Evolutionary conservation across 2,888 invertebrate genomes (phyloP).

Genomic region (Lissonota sp.): DNA sequence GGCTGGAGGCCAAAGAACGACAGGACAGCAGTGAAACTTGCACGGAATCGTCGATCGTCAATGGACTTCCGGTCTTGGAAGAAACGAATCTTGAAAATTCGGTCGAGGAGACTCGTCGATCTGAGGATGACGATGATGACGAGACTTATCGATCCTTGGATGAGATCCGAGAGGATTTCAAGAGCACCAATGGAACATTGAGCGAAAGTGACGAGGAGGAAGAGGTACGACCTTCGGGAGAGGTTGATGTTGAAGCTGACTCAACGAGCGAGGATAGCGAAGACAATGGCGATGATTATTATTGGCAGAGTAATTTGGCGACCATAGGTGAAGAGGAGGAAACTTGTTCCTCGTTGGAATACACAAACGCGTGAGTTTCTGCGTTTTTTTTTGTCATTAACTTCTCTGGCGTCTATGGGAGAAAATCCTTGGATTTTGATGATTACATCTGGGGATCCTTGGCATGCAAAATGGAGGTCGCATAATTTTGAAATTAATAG

Average conservation of each 20-base stretch:
- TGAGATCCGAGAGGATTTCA: constrained; percentile 66
- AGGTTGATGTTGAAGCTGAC: constrained; percentile 83
- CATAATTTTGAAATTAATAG: too few species aligned
- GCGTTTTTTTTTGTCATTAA: neutral
- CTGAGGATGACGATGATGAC: constrained; percentile 61
- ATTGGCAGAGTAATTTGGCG: constrained; percentile 85
- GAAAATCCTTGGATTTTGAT: too few species aligned
- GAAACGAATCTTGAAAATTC: constrained; percentile 11
- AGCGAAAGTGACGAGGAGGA: constrained; percentile 60
- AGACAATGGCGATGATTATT: constrained; percentile 78
- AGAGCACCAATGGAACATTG: constrained; percentile 49
- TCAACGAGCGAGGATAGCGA: constrained; percentile 83
- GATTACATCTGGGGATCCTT: too few species aligned
- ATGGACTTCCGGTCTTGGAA: constrained; percentile 7
- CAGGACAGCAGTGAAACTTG: constrained; percentile 52
- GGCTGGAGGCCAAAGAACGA: constrained; percentile 64
- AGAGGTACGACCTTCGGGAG: constrained; percentile 40
- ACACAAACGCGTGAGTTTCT: constrained; percentile 77
- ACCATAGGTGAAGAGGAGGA: constrained; percentile 90
- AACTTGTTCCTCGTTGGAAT: constrained; percentile 78
- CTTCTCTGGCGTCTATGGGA: too few species aligned
- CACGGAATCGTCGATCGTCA: neutral
- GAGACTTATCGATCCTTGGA: constrained; percentile 71
- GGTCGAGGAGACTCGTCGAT: neutral
- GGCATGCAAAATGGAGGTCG: too few species aligned